A percentile compares a stretch with the other conserved stretches of the same genome.
Conservation (phyloP, 1,140 invertebrate genomes). For the Drosophila virilis region DNA sequence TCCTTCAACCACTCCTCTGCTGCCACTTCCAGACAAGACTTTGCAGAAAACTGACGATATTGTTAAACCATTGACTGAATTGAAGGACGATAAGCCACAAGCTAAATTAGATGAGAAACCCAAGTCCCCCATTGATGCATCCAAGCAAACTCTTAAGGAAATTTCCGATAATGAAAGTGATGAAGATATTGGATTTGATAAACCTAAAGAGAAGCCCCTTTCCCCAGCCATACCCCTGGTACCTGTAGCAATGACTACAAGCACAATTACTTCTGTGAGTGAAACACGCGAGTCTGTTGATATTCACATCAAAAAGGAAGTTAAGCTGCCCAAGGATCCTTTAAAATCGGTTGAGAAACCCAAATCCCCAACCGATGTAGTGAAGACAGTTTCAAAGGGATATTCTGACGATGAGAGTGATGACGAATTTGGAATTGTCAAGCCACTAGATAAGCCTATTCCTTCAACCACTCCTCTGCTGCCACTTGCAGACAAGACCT, state of each 20-base stretch:
- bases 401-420: slow-evolving; percentile 22
- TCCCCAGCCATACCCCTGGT: not conserved
- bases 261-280: slow-evolving; percentile 1
- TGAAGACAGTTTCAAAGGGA: not conserved
- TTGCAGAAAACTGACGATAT: no score
- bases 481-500: no score
- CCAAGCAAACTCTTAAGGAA: no score
- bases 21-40: no score
- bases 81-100: no score
- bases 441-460: no score
- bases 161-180: slow-evolving; percentile 20
- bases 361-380: slow-evolving; percentile 15
- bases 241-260: not conserved
- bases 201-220: not conserved
- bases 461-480: no score
- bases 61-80: no score
- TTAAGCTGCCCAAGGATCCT: not conserved
- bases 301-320: not conserved
- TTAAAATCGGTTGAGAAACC: slow-evolving; percentile 6
- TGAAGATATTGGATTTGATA: slow-evolving; percentile 4
- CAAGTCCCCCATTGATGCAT: no score
- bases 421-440: slow-evolving; percentile 8
- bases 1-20: no score
- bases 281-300: not conserved
- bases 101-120: no score